phyloP scores from a whole-genome alignment of 2,113 vertebrate species.

The Phrynosoma blainvillii region DNA sequence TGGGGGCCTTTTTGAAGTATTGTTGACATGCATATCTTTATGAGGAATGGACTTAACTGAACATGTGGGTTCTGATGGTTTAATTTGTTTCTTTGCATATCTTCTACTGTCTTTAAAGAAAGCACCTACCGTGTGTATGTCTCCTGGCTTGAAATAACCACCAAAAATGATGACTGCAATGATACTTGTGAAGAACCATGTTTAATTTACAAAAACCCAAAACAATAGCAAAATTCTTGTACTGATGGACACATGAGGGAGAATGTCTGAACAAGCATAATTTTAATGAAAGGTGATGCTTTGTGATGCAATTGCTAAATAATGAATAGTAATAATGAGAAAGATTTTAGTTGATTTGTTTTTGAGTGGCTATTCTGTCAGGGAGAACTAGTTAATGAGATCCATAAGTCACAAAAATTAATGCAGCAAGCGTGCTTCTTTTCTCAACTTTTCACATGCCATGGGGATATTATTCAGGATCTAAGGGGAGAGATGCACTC shows the following conservation, averaged over 20 bases:
- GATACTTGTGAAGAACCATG: constrained; percentile 60
- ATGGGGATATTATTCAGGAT: not conserved
- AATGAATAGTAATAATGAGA: not conserved
- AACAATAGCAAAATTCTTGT: constrained; percentile 60
- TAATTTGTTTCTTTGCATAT: constrained; percentile 4
- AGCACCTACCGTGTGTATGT: constrained; percentile 65
- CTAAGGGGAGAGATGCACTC: not conserved
- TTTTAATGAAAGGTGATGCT: constrained; percentile 55
- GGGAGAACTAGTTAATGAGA: not conserved
- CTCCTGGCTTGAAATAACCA: constrained; percentile 80
- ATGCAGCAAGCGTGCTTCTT: not conserved
- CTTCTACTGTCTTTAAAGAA: no score
- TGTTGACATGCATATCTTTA: not conserved
- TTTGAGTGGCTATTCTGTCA: not conserved
- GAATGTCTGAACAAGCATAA: constrained; percentile 49
- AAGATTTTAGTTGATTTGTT: not conserved
- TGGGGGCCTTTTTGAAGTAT: not conserved
- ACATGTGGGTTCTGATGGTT: not conserved
- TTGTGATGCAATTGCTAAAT: constrained; percentile 61
- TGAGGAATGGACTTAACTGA: not conserved
- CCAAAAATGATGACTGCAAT: constrained; percentile 64
- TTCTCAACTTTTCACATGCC: not conserved
- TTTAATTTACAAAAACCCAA: constrained; percentile 63
- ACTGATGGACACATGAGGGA: constrained; percentile 34
- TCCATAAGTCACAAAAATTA: not conserved